phyloP scores from a whole-genome alignment of 1,140 invertebrate genomes.

The Drosophila lowei region DNA sequence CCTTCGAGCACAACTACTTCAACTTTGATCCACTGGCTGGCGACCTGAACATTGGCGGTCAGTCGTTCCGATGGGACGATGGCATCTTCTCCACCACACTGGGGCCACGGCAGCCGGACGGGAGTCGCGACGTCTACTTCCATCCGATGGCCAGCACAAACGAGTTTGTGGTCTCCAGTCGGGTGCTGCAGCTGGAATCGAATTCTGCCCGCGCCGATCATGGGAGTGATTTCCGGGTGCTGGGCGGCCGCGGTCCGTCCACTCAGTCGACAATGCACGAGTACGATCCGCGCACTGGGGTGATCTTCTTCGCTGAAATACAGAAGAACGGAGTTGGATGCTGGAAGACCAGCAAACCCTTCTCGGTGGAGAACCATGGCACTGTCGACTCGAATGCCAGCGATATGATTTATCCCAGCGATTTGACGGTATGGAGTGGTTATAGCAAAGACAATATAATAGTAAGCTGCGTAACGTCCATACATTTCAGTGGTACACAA shows the following conservation, averaged over 20 bases:
- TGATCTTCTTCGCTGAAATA: constrained; percentile 88
- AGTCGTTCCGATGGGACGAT: constrained; percentile 89
- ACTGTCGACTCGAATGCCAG: constrained; percentile 85
- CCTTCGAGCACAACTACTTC: constrained; percentile 89
- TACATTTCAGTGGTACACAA: too few species aligned
- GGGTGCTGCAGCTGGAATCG: constrained; percentile 86
- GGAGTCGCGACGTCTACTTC: constrained; percentile 87
- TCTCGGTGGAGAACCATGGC: constrained; percentile 85
- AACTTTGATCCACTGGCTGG: constrained; percentile 88
- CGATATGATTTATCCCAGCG: constrained; percentile 87
- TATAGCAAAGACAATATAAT: too few species aligned
- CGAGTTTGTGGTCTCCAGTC: constrained; percentile 88
- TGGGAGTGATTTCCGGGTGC: constrained; percentile 84
- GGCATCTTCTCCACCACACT: constrained; percentile 88
- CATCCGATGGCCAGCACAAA: constrained; percentile 87
- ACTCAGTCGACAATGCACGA: constrained; percentile 87
- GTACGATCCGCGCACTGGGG: constrained; percentile 84
- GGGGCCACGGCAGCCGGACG: constrained; percentile 84
- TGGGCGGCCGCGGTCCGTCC: constrained; percentile 86
- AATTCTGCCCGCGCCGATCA: constrained; percentile 86
- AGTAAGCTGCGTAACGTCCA: too few species aligned
- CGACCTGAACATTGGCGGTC: constrained; percentile 87
- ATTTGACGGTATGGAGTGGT: constrained; percentile 66
- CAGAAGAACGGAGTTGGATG: constrained; percentile 87
- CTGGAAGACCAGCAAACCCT: constrained; percentile 86